Conservation (phyloP, 2,113 vertebrate genomes). For the Salvelinus fontinalis region DNA sequence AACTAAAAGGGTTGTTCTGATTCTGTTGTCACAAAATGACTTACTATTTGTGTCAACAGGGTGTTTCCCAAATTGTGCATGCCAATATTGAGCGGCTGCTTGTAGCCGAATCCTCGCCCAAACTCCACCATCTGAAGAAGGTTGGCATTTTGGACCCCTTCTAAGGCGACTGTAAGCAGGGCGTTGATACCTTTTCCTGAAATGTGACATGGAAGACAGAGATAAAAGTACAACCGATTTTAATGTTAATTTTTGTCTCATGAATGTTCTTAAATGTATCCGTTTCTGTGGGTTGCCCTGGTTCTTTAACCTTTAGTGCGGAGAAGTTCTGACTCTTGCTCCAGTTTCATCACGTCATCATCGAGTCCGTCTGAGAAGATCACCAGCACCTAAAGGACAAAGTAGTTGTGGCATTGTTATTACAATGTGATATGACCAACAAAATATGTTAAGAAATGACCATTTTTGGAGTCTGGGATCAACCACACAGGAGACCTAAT, state of each 20-base stretch:
- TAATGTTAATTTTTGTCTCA: not conserved
- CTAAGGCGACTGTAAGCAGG: conserved; percentile 79
- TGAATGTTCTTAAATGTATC: not conserved
- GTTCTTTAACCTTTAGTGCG: conserved; percentile 64
- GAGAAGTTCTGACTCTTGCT: conserved; percentile 65
- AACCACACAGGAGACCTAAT: not conserved
- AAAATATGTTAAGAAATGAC: not conserved
- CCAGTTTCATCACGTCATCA: conserved; percentile 70
- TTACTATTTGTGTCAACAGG: conserved; percentile 82
- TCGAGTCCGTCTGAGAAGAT: conserved; percentile 87
- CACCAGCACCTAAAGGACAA: conserved; percentile 74
- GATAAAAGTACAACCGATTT: too few relatives aligned
- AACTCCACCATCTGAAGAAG: conserved; percentile 85
- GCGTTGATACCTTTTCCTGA: conserved; percentile 74
- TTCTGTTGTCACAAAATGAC: conserved; percentile 27
- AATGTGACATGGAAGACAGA: not conserved
- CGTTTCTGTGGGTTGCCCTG: not conserved
- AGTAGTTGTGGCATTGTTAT: not conserved
- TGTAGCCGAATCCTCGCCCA: conserved; percentile 83
- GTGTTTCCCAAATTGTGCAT: conserved; percentile 73
- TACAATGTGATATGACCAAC: not conserved
- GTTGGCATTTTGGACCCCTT: conserved; percentile 62
- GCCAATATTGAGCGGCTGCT: conserved; percentile 71
- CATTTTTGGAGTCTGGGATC: not conserved
- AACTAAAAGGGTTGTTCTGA: not conserved